phyloP scores from a whole-genome alignment of 2,797 vertebrate genomes.

The Myotis planiceps region DNA sequence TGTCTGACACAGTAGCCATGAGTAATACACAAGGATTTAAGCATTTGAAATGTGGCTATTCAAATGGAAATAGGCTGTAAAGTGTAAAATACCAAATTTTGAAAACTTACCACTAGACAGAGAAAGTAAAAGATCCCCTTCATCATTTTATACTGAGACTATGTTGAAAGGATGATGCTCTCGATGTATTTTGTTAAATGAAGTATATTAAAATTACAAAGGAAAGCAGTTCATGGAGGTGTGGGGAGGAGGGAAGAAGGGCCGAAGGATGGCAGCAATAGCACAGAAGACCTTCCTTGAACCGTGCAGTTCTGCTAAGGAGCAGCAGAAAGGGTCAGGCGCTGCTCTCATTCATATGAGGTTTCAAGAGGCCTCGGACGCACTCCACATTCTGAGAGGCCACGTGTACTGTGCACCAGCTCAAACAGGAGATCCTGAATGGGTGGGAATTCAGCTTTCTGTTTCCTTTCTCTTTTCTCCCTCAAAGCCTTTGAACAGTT shows the following conservation, averaged over 20 bases:
- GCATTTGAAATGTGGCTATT: too few relatives aligned
- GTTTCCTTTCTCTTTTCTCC: constrained; percentile 43
- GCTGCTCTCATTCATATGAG: not conserved
- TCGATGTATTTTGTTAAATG: not conserved
- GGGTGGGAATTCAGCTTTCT: constrained; percentile 48
- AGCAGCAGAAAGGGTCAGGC: not conserved
- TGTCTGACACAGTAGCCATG: too few relatives aligned
- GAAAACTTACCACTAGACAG: too few relatives aligned
- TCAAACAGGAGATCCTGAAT: constrained; percentile 57
- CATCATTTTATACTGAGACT: not conserved
- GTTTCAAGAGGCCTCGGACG: constrained; percentile 26
- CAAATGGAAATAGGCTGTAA: too few relatives aligned
- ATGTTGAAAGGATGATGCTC: not conserved
- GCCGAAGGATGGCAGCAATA: not conserved
- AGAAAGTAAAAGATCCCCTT: too few relatives aligned
- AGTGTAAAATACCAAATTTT: too few relatives aligned
- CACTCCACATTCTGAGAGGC: constrained; percentile 36
- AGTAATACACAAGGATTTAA: too few relatives aligned
- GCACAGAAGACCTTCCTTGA: not conserved
- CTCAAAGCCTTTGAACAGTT: constrained; percentile 67
- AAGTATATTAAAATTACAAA: not conserved
- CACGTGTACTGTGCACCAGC: not conserved
- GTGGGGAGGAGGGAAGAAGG: not conserved
- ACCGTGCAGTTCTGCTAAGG: not conserved
- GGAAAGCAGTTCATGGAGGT: not conserved